These are phyloP conservation scores for Drosophila watanabei DNA, from an alignment of 1,140 invertebrate genomes.

Conservation along the genomic window DNA sequence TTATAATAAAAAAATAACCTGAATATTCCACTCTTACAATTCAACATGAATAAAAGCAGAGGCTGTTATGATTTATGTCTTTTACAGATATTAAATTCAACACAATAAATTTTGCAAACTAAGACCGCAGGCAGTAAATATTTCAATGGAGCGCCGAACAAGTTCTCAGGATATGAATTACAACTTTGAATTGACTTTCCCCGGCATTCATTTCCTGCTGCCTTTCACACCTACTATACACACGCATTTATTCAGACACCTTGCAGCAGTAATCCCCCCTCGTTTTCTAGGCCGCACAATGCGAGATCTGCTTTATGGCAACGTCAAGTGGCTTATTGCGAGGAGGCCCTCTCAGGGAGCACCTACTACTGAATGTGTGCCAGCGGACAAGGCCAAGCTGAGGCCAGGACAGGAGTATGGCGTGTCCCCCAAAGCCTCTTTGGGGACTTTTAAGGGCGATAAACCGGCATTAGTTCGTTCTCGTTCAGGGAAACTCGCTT, in stretches of 20 bases:
- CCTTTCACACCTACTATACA: conserved; percentile 29
- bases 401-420: neutral
- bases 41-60: neutral
- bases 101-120: conserved; percentile 25
- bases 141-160: conserved; percentile 18
- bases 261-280: conserved; percentile 30
- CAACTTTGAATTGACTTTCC: conserved; percentile 69
- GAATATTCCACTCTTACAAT: neutral
- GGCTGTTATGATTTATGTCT: neutral
- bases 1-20: neutral
- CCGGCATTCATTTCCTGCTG: conserved; percentile 19
- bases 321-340: conserved; percentile 64
- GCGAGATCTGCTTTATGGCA: conserved; percentile 54
- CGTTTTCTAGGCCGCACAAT: conserved; percentile 53
- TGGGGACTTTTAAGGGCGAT: conserved; percentile 12
- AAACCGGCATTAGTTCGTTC: conserved; percentile 27
- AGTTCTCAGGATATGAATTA: conserved; percentile 52
- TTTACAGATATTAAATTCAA: conserved; percentile 6
- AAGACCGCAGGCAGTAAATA: conserved; percentile 1
- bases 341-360: conserved; percentile 43
- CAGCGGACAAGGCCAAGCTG: conserved; percentile 10
- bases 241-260: conserved; percentile 23
- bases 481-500: conserved; percentile 34
- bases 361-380: conserved; percentile 14
- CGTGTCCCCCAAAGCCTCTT: neutral